Evolutionary conservation across 35 echinoderm and acorn worm genomes (phyloP).

Genomic region (Apostichopus californicus): DNA sequence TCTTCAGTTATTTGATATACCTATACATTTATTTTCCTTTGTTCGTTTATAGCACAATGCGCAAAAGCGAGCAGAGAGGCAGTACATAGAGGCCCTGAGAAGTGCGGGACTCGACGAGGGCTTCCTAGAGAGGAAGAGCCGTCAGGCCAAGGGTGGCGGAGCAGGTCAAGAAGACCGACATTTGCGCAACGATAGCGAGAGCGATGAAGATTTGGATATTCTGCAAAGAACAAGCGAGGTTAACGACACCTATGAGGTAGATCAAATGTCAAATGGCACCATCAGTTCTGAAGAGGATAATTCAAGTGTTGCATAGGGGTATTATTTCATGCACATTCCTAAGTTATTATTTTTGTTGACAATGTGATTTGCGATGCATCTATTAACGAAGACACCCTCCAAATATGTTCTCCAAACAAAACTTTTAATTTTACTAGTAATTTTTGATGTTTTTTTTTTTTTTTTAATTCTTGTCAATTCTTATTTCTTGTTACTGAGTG

Average conservation of each 20-base stretch:
- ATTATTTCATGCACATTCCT: too few relatives aligned
- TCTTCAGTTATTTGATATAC: too few relatives aligned
- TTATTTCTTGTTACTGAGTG: too few relatives aligned
- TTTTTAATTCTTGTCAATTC: too few relatives aligned
- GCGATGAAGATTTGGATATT: slow-evolving; percentile 35
- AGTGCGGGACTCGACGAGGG: slow-evolving; percentile 88
- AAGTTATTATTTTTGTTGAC: too few relatives aligned
- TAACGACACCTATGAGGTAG: slow-evolving; percentile 39
- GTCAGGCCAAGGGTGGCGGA: slow-evolving; percentile 21
- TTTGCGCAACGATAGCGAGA: slow-evolving; percentile 12
- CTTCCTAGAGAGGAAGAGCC: slow-evolving; percentile 73
- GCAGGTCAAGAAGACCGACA: background rate
- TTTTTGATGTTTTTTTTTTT: too few relatives aligned
- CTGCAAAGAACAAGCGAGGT: slow-evolving; percentile 17
- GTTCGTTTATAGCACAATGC: slow-evolving; percentile 68
- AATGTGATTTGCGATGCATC: too few relatives aligned
- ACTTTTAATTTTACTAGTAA: too few relatives aligned
- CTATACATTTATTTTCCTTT: slow-evolving; percentile 5
- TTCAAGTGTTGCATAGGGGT: background rate
- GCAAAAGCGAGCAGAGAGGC: slow-evolving; percentile 81
- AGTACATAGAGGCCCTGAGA: slow-evolving; percentile 83
- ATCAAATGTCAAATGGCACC: background rate
- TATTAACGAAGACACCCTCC: too few relatives aligned
- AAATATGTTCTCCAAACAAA: too few relatives aligned
- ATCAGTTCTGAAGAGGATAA: slow-evolving; percentile 28